Base-by-base conservation (phyloP, 2,113 vertebrate species). In the Rafetus swinhoei region DNA sequence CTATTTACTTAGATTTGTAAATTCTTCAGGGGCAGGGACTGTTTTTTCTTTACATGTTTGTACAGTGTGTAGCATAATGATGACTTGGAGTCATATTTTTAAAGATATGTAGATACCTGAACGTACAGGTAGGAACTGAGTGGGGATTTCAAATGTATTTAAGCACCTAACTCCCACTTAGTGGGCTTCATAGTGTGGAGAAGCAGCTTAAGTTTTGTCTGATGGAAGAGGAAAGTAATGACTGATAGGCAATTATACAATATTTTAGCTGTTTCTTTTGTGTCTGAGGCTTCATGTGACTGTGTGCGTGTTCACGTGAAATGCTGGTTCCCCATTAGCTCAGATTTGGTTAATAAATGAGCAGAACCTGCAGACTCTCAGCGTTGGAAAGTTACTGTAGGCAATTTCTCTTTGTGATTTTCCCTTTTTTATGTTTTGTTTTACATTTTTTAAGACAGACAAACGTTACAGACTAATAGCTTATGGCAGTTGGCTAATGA, bases 401-500 rank as follows among this genome's bases (percentile, higher is more conserved):
- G 79, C 60, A 81, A 84, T 85, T 92, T 90, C 5, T 60, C 19
- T 74, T 45, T 81, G 4, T 39, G 3, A 0, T 24, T 50, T 59
- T 77, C 18, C 1, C 0, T 29, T 45, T 76, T 65, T 35, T 9
- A 5, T 14, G 1, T 74, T 90, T n/a, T 76, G 1, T 57, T 90
- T 83, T 81, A 3, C 55, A 13, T 79, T 69, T 85, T 94, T 95
- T 85, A 91, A 95, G 79, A 72, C 54, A 77, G 55, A 94, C 25
- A 13, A 76, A 86, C 89, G 81, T 92, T 97, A 90, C 80, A 96
- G 74, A 93, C 80, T 93, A 96, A 97, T 91, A 93, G 29, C 81
- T 95, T 90, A 85, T 92, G 89, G 90, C 94, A 97, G 94, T 94
- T 89, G 93, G 83, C 87, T 97, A 97, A 96, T 96, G 90, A 97